Percentiles rank a stretch among this genome's conserved stretches.
Conservation (phyloP, 2,113 vertebrate species). For the Eulemur rufifrons region DNA sequence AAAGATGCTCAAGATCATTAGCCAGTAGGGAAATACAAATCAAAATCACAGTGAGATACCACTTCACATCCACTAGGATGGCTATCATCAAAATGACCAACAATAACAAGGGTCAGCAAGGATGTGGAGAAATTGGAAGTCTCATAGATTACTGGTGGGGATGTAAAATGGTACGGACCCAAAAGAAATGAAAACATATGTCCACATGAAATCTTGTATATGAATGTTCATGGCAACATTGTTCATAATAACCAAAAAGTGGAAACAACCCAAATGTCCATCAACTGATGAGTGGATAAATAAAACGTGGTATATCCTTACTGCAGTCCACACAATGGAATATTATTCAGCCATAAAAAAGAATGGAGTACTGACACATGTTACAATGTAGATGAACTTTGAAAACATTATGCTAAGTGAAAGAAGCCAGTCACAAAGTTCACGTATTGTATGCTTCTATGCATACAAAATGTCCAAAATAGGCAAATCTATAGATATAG, state of each 20-base stretch:
- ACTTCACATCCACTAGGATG: background rate
- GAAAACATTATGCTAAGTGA: background rate
- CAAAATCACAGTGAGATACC: background rate
- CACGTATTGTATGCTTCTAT: background rate
- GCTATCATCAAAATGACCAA: background rate
- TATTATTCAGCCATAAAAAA: background rate
- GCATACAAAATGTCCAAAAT: background rate
- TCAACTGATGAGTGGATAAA: background rate
- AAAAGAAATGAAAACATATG: background rate
- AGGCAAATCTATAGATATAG: background rate
- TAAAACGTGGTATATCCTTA: background rate
- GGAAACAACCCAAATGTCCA: background rate
- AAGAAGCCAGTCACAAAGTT: background rate
- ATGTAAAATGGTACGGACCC: background rate
- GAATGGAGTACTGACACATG: background rate
- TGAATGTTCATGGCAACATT: background rate
- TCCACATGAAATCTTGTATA: background rate
- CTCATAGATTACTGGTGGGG: background rate
- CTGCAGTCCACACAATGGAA: background rate
- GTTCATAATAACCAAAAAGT: background rate
- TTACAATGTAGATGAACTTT: background rate
- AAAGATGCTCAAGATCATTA: background rate
- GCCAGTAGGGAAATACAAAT: background rate
- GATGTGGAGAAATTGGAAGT: background rate
- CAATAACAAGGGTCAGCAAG: background rate